Evolutionary conservation across 2,113 vertebrate genomes (phyloP).

Genomic region (Recurvirostra avosetta): DNA sequence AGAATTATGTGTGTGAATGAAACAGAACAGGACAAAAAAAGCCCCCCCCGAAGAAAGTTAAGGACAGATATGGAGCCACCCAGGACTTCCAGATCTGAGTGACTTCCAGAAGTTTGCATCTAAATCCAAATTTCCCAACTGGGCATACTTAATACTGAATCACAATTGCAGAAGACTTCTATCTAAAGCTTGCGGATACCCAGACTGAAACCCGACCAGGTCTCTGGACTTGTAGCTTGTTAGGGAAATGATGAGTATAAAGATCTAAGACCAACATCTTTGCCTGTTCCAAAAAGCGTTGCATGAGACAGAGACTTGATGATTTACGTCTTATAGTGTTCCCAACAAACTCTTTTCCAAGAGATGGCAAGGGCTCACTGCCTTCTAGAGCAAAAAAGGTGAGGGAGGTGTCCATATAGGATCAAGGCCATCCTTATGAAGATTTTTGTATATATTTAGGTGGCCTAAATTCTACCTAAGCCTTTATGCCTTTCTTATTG

Average conservation of each 20-base stretch:
- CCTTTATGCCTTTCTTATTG: not conserved
- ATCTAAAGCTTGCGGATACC: not conserved
- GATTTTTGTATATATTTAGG: not conserved
- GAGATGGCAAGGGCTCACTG: not conserved
- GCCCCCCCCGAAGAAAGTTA: not conserved
- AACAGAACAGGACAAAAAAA: not conserved
- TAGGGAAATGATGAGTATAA: not conserved
- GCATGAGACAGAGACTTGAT: not conserved
- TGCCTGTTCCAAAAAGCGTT: not conserved
- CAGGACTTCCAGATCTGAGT: not conserved
- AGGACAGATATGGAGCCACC: not conserved
- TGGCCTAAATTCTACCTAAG: conserved; percentile 24
- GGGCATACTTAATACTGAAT: not conserved
- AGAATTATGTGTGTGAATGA: not conserved
- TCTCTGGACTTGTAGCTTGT: not conserved
- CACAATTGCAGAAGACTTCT: accelerated
- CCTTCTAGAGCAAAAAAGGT: not conserved
- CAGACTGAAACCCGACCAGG: accelerated
- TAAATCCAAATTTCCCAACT: not conserved
- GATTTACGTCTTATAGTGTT: not conserved
- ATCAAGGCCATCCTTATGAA: not conserved
- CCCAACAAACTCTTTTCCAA: not conserved
- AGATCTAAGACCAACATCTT: not conserved
- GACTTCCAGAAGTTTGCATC: not conserved
- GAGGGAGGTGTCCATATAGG: not conserved